phyloP scores from a whole-genome alignment of 2,797 vertebrate genomes.

The Hipposideros larvatus region DNA sequence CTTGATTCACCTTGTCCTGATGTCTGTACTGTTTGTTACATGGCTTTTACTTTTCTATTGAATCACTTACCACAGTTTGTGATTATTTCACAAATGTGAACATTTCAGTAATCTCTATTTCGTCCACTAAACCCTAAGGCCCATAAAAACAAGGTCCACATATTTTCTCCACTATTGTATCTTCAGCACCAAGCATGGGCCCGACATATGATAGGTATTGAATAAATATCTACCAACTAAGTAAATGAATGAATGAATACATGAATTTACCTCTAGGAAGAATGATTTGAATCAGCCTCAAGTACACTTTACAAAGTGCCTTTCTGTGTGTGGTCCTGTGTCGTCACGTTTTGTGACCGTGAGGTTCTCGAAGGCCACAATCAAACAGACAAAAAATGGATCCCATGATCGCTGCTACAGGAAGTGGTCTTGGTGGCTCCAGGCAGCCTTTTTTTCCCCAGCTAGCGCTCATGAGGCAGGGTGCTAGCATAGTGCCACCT shows the following conservation, averaged over 20 bases:
- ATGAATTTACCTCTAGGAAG: background rate
- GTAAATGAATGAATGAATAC: background rate
- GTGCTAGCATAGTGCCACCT: conserved; percentile 58
- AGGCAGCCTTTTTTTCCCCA: background rate
- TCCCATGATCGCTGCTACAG: background rate
- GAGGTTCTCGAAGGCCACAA: background rate
- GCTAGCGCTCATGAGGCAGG: background rate
- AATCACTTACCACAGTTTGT: background rate
- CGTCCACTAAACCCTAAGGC: background rate
- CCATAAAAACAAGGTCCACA: background rate
- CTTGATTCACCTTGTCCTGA: background rate
- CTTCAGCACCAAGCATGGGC: background rate
- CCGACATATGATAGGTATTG: background rate
- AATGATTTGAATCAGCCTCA: background rate
- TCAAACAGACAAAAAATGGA: background rate
- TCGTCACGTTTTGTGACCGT: background rate
- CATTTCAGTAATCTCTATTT: background rate
- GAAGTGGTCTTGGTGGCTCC: conserved; percentile 9
- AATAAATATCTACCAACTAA: background rate
- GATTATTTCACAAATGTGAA: background rate
- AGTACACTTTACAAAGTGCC: background rate
- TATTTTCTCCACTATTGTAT: background rate
- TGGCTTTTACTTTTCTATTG: background rate
- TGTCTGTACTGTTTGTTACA: background rate
- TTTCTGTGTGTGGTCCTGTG: background rate